Conservation (phyloP, 2,797 vertebrate species). For the Tinamus major region DNA sequence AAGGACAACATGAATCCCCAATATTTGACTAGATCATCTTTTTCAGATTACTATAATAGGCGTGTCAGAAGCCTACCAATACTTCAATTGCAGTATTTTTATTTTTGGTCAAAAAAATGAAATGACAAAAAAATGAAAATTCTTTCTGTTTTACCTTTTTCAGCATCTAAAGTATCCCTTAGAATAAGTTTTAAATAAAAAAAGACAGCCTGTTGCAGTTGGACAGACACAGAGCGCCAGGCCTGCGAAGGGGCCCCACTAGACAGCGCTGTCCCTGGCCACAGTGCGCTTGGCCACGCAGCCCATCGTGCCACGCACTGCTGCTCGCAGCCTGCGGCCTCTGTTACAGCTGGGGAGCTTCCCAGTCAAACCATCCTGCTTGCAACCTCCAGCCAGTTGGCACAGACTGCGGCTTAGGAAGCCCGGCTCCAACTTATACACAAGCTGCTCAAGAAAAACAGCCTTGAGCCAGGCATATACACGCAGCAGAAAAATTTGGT, state of each 20-base stretch:
- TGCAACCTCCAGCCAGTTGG: not conserved
- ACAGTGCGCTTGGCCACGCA: not conserved
- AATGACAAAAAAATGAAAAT: not conserved
- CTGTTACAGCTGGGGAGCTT: not conserved
- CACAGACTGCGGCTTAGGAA: not conserved
- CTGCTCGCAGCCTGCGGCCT: not conserved
- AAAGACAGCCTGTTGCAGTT: not conserved
- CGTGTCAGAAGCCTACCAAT: not conserved
- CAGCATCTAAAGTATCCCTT: not conserved
- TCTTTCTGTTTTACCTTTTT: not conserved
- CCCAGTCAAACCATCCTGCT: not conserved
- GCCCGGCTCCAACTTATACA: not conserved
- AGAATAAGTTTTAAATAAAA: conserved; percentile 17
- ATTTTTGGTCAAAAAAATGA: not conserved
- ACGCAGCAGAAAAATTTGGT: not conserved
- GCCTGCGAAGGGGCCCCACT: accelerated
- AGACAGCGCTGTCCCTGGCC: accelerated
- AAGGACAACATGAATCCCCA: not conserved
- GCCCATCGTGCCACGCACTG: not conserved
- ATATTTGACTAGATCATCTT: not conserved
- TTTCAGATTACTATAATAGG: not conserved
- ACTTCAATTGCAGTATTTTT: not conserved
- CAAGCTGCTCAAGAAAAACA: not conserved
- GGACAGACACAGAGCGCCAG: not conserved
- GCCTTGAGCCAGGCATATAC: not conserved